These are phyloP conservation scores for Laothoe populi DNA, from an alignment of 2,888 invertebrate genomes.

Conservation along the genomic window DNA sequence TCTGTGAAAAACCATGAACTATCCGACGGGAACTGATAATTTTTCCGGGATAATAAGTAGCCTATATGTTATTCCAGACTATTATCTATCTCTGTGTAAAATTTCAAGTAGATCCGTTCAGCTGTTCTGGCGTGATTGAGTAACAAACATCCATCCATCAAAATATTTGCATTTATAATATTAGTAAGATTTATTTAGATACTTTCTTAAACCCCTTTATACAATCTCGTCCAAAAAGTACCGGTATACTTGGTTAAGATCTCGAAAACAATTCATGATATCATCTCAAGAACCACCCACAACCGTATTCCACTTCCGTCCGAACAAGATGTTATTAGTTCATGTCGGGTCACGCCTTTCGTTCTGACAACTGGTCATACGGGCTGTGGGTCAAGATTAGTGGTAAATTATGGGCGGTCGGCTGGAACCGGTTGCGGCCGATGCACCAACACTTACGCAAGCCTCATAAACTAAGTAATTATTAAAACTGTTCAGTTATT, in stretches of 20 bases:
- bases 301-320: constrained; percentile 55
- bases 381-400: constrained; percentile 81
- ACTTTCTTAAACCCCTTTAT: not conserved
- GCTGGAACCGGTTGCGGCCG: constrained; percentile 68
- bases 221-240: not conserved
- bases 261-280: constrained; percentile 32
- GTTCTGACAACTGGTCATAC: constrained; percentile 63
- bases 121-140: too few species aligned
- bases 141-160: too few species aligned
- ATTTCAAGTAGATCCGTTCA: too few species aligned
- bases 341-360: constrained; percentile 53
- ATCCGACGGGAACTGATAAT: too few species aligned
- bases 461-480: constrained; percentile 49
- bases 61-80: too few species aligned
- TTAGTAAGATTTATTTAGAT: too few species aligned
- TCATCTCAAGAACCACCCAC: constrained; percentile 50
- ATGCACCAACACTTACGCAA: constrained; percentile 66
- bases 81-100: too few species aligned
- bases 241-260: constrained; percentile 15
- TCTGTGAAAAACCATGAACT: too few species aligned
- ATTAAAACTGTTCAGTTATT: constrained; percentile 43
- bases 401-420: constrained; percentile 66
- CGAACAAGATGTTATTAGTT: constrained; percentile 54
- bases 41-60: too few species aligned
- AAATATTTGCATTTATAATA: too few species aligned